Base-by-base conservation (phyloP, 2,888 invertebrate species). In the Mellilla xanthometata region DNA sequence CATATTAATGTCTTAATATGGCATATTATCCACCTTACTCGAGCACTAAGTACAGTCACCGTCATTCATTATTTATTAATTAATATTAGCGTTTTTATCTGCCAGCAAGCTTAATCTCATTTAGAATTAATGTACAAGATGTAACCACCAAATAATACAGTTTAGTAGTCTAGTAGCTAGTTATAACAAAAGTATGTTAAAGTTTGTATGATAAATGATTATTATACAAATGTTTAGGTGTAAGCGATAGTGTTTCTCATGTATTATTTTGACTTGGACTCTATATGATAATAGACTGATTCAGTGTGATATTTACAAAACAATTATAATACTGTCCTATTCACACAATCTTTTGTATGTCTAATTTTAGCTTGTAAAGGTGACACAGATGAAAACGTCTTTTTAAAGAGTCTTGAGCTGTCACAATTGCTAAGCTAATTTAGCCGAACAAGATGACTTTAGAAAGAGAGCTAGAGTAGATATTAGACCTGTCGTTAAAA, bases 101-200 rank as follows among this genome's bases (percentile, higher is more conserved):
- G 45, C 45, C 54, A 38, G 49, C 65, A 70, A 66, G 67, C 68
- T 71, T 80, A 81, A 83, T 84, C 83, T 86, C 82, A 81, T 81
- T 65, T 85, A 85, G 76, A 66, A 66, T 68, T 74, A 81, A 81
- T 82, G 86, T 87, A 87, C 87, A 87, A 88, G 72, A 72, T 78
- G 68, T 87, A 85, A 87, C 87, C 88, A 88, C 88, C 88, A 87
- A 87, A 86, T 82, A 80, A 81, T 77, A 77, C 72, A 72, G 75
- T 81, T 68, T 79, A 76, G 72, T 79, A 81, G 75, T 40, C 19
- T 49, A 48, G 45, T 54, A 47, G 42, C 49, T 52, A 57, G 49
- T 26, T 41, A 35, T 46, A 52, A 49, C 42, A 19, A 54, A 41
- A 36, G 36, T 32, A 24, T 40, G 41, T 48, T 47, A 49, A 53